A percentile compares a stretch with the other conserved stretches of the same genome.
These are phyloP conservation scores for Ametastegia equiseti DNA, from an alignment of 2,888 invertebrate species.

Conservation along the genomic window DNA sequence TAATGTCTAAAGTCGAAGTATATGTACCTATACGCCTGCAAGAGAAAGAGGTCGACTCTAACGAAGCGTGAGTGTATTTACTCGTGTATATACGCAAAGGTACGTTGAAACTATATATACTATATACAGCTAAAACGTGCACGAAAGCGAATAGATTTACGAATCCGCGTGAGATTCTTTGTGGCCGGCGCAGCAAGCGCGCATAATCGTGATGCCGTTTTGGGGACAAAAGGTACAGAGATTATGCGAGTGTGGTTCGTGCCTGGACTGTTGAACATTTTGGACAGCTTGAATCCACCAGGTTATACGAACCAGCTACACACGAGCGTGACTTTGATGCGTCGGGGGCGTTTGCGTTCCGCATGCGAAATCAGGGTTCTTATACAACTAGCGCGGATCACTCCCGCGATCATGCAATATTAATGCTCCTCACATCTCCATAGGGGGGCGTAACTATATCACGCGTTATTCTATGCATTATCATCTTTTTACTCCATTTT, in stretches of 20 bases:
- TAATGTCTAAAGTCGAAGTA: too few species aligned
- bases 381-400: background rate
- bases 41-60: too few species aligned
- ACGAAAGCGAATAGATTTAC: constrained; percentile 54
- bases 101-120: too few species aligned
- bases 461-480: background rate
- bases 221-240: constrained; percentile 32
- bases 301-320: background rate
- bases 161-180: constrained; percentile 55
- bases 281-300: background rate
- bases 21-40: too few species aligned
- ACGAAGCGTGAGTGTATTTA: too few species aligned
- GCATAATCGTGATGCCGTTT: constrained; percentile 45
- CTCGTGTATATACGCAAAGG: too few species aligned
- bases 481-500: background rate
- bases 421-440: background rate
- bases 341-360: constrained; percentile 44
- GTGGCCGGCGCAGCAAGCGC: background rate
- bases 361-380: constrained; percentile 35
- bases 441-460: background rate
- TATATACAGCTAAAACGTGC: background rate
- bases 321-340: constrained; percentile 47
- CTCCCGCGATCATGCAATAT: background rate
- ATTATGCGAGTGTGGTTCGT: constrained; percentile 47
- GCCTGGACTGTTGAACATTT: constrained; percentile 23